These are phyloP conservation scores for Halcyon senegalensis DNA, from an alignment of 2,113 vertebrate genomes.

Conservation along the genomic window DNA sequence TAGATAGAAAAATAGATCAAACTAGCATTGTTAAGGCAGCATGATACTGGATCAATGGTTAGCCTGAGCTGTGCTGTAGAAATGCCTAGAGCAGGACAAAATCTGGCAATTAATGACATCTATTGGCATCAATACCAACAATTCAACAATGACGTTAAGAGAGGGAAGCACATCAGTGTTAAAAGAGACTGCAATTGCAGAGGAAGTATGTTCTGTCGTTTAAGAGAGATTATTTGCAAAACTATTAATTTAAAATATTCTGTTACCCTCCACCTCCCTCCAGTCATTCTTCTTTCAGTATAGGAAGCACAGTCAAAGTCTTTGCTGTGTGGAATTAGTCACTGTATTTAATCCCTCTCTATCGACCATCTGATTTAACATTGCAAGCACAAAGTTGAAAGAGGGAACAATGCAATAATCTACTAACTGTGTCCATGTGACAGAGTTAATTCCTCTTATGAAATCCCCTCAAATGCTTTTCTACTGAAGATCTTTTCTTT, in stretches of 20 bases:
- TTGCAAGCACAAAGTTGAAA: slow-evolving; percentile 22
- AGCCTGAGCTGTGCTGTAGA: slow-evolving; percentile 48
- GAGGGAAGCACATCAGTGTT: not conserved
- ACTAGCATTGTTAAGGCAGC: slow-evolving; percentile 49
- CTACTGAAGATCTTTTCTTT: slow-evolving; percentile 11
- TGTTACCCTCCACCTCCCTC: not conserved
- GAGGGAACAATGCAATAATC: slow-evolving; percentile 35
- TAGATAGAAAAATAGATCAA: slow-evolving; percentile 66
- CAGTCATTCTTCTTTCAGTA: not conserved
- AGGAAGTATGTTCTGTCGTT: not conserved
- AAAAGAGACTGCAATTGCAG: not conserved
- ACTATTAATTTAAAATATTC: not conserved
- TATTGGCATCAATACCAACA: slow-evolving; percentile 32
- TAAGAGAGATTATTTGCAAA: slow-evolving; percentile 1
- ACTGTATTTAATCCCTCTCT: slow-evolving; percentile 29
- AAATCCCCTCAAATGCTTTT: slow-evolving; percentile 3
- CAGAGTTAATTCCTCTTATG: not conserved
- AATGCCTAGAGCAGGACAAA: slow-evolving; percentile 35
- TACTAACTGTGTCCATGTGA: not conserved
- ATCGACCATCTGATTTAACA: slow-evolving; percentile 45
- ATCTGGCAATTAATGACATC: slow-evolving; percentile 53
- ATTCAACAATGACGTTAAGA: not conserved
- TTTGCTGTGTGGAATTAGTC: not conserved
- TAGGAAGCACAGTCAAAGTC: not conserved
- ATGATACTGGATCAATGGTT: slow-evolving; percentile 49